Evolutionary conservation across 2,797 vertebrate genomes (phyloP).

Genomic region (Lepus townsendii): DNA sequence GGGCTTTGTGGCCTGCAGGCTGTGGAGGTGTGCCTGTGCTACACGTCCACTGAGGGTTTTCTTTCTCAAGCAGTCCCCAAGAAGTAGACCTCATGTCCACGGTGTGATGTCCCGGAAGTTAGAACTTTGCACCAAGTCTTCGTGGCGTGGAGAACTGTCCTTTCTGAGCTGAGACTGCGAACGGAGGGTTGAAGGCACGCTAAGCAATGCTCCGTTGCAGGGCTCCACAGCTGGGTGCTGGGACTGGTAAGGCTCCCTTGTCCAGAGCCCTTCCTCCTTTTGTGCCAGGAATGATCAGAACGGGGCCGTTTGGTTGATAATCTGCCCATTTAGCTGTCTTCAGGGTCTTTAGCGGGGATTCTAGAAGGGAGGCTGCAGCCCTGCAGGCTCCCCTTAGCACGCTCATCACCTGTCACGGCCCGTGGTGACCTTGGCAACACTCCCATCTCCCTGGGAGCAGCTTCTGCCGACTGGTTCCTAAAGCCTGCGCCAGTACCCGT

Average conservation of each 20-base stretch:
- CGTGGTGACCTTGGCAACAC: not conserved
- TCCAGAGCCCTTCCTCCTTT: not conserved
- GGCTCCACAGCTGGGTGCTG: slow-evolving; percentile 64
- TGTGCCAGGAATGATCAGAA: slow-evolving; percentile 53
- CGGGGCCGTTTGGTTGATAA: not conserved
- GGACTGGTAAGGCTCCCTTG: not conserved
- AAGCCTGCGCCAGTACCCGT: not conserved
- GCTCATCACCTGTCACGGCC: rapidly evolving
- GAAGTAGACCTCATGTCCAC: not conserved
- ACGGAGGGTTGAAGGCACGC: slow-evolving; percentile 60
- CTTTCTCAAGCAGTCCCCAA: slow-evolving; percentile 15
- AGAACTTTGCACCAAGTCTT: slow-evolving; percentile 70
- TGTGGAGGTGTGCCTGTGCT: not conserved
- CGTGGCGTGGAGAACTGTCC: slow-evolving; percentile 32
- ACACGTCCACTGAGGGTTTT: slow-evolving; percentile 43
- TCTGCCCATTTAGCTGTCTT: slow-evolving; percentile 15
- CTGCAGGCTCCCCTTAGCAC: not conserved
- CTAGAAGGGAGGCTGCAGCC: not conserved
- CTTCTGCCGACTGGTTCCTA: not conserved
- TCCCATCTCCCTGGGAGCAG: not conserved
- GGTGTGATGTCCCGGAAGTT: slow-evolving; percentile 37
- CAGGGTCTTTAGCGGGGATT: not conserved
- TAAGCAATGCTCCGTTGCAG: not conserved
- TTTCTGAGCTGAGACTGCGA: slow-evolving; percentile 65
- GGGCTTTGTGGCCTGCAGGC: slow-evolving; percentile 4